Evolutionary conservation across 2,113 vertebrate genomes (phyloP).

Genomic region (Carlito syrichta): DNA sequence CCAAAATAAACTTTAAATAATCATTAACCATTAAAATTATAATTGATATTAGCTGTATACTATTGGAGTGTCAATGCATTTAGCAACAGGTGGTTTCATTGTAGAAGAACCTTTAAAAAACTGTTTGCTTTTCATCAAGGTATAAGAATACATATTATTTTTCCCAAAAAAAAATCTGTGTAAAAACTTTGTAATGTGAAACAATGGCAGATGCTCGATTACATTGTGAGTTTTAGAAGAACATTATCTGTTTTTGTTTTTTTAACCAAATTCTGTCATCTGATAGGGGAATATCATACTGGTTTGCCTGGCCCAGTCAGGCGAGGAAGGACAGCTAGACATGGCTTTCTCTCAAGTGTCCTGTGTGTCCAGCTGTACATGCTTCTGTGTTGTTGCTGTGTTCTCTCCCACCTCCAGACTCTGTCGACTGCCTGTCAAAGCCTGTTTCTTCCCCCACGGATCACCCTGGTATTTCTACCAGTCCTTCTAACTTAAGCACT

Average conservation of each 20-base stretch:
- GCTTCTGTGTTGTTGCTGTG: not conserved
- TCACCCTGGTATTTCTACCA: not conserved
- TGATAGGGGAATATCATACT: too few species aligned
- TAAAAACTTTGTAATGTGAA: not conserved
- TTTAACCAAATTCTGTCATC: too few species aligned
- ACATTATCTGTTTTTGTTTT: not conserved
- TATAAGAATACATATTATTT: slow-evolving; percentile 11
- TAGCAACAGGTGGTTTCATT: not conserved
- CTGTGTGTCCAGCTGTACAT: rapidly evolving
- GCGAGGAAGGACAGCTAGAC: not conserved
- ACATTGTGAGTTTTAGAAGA: not conserved
- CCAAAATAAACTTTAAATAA: slow-evolving; percentile 18
- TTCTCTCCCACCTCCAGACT: not conserved
- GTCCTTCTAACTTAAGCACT: not conserved
- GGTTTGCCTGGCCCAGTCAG: too few species aligned
- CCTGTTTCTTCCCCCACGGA: not conserved
- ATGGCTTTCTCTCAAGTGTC: not conserved
- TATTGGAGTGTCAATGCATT: not conserved
- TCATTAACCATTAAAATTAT: not conserved
- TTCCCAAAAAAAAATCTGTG: not conserved
- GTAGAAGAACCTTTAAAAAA: not conserved
- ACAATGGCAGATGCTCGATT: not conserved
- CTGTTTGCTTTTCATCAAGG: not conserved
- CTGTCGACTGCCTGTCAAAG: not conserved
- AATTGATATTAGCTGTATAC: not conserved